Conservation (phyloP, 2,113 vertebrate genomes). For the Grammatotria lemairii region DNA sequence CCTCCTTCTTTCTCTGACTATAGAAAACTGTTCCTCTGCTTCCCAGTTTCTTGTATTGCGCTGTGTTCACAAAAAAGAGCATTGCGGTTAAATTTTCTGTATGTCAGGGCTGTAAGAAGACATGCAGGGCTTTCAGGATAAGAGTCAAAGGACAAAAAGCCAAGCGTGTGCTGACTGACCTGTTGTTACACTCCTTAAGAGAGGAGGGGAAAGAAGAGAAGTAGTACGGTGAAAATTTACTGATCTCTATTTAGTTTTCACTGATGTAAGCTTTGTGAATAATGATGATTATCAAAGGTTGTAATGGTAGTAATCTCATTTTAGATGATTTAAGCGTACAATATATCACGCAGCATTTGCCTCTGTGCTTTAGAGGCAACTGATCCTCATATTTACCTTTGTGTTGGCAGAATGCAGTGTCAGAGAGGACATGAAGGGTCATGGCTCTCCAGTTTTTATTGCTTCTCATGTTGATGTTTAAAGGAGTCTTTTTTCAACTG, state of each 20-base stretch:
- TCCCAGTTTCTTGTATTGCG: neutral
- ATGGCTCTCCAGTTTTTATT: neutral
- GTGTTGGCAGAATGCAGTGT: neutral
- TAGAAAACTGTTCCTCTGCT: neutral
- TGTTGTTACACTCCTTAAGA: neutral
- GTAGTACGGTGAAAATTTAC: neutral
- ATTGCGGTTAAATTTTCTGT: neutral
- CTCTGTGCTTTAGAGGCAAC: neutral
- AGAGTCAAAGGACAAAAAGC: conserved; percentile 4
- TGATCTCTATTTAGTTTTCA: neutral
- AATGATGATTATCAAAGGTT: neutral
- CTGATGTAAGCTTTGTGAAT: neutral
- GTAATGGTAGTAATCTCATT: neutral
- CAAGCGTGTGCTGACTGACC: neutral
- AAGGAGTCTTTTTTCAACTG: neutral
- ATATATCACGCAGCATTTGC: neutral
- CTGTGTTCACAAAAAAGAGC: neutral
- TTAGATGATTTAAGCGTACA: neutral
- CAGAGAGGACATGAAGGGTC: neutral
- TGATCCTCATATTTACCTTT: neutral
- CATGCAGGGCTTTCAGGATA: conserved; percentile 1
- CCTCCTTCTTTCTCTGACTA: neutral
- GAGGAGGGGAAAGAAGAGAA: neutral
- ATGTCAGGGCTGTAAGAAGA: conserved; percentile 6
- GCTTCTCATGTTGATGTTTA: neutral